Evolutionary conservation across 1,140 invertebrate species (phyloP).

Genomic region (Nebria ingens): DNA sequence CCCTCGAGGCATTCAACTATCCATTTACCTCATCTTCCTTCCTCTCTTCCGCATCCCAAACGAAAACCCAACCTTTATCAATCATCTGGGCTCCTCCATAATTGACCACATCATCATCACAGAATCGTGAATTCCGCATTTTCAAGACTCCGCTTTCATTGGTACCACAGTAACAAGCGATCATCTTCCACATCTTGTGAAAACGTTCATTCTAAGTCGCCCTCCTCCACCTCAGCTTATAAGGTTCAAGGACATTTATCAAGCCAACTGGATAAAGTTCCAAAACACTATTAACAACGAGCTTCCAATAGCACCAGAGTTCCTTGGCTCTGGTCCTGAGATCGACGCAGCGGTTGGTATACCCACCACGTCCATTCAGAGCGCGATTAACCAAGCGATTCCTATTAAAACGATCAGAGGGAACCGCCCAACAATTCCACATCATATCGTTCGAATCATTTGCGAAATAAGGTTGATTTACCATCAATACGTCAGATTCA

Average conservation of each 20-base stretch:
- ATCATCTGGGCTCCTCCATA: not conserved
- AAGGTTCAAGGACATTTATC: not conserved
- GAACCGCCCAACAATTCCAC: too few relatives aligned
- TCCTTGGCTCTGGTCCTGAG: too few relatives aligned
- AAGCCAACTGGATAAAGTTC: not conserved
- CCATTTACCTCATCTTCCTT: not conserved
- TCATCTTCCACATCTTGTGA: not conserved
- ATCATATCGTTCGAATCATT: too few relatives aligned
- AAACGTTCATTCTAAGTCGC: too few relatives aligned
- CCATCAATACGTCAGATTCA: too few relatives aligned
- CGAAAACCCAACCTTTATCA: not conserved
- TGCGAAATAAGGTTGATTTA: too few relatives aligned
- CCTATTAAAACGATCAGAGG: too few relatives aligned
- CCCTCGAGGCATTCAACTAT: not conserved
- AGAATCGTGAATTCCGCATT: not conserved
- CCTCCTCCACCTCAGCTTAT: not conserved
- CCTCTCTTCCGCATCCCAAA: not conserved
- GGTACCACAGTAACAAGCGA: not conserved
- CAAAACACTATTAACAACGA: not conserved
- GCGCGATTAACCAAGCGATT: too few relatives aligned
- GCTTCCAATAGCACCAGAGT: too few relatives aligned
- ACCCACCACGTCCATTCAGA: too few relatives aligned
- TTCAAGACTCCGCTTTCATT: not conserved
- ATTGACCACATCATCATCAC: not conserved
- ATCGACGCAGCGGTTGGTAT: too few relatives aligned